Evolutionary conservation across 2,888 invertebrate species (phyloP), one percentile per base, ranked within the genome.

Genomic region (Agonopterix heracliana): DNA sequence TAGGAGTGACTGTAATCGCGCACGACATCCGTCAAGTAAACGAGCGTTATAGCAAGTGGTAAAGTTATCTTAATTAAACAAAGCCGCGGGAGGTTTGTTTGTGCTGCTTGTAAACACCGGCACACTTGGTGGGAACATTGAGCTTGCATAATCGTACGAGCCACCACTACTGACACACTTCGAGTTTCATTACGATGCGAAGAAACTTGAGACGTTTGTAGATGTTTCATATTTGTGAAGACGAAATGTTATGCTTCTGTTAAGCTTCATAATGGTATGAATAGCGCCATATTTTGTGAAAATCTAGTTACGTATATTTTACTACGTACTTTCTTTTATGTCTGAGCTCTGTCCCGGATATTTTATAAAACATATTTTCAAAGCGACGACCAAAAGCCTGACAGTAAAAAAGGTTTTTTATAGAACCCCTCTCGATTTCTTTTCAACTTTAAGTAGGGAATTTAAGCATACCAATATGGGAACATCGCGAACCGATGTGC

Each of bases 31-130:
- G 62, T 65, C 57, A 60, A 66, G 62, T 64, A 66, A 70, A 68
- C 62, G 63, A 57, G 61, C 66, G 63, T 68, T 67, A 68, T 64
- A 64, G 60, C 56, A 64, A 64, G 66, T 63, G 64, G 65, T 64
- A 64, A 71, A 78, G 74, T 76, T 76, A 67, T 76, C 71, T 75
- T 74, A 76, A 78, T 77, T 77, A 77, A 74, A 73, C 74, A 66
- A 70, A 70, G 64, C 68, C 45, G 47, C 56, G 57, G 26, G 26
- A 26, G 58, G 54, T 55, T 54, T 60, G 56, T 59, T 56, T 56
- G 55, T 52, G 46, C 46, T 55, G 53, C 59, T 64, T 62, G 61
- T 63, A 65, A 68, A 64, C 60, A 65, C 41, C 48, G 45, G 53
- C 26, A 43, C 54, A 55, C 54, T 60, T 59, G 54, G 50, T 14